Evolutionary conservation across 23 tunicate genomes (phyloP).

Genomic region (Styela clava): DNA sequence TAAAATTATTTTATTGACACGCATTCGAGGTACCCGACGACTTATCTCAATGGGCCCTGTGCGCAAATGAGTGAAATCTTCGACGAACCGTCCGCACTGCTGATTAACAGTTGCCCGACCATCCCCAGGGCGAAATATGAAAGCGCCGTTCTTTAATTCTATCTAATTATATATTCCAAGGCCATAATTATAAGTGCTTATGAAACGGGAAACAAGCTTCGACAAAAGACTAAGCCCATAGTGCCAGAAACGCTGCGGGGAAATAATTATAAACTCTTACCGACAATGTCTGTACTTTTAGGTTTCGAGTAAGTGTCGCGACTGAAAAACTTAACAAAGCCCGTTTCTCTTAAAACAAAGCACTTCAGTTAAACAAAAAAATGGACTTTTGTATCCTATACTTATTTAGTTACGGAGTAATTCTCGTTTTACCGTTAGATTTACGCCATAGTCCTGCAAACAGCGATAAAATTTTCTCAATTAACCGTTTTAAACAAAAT

Average conservation of each 20-base stretch:
- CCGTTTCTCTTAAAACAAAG: background rate
- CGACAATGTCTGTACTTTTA: background rate
- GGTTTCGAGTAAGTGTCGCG: background rate
- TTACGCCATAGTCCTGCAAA: too few relatives aligned
- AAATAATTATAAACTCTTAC: too few relatives aligned
- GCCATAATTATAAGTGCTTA: background rate
- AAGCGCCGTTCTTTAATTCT: background rate
- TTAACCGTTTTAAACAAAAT: too few relatives aligned
- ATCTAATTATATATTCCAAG: background rate
- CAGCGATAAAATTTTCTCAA: too few relatives aligned
- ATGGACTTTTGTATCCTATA: background rate
- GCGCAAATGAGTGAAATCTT: too few relatives aligned
- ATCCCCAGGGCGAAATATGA: background rate
- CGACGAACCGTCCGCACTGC: too few relatives aligned
- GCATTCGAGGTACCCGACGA: too few relatives aligned
- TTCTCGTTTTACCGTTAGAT: too few relatives aligned
- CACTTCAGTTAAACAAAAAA: background rate
- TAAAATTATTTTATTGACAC: too few relatives aligned
- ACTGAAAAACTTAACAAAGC: background rate
- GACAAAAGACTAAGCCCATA: background rate
- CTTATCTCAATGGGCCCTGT: too few relatives aligned
- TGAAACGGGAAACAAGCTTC: background rate
- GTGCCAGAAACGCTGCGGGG: background rate
- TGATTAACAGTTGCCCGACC: background rate
- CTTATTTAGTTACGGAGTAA: background rate